phyloP scores from a whole-genome alignment of 2,113 vertebrate species.

The Tretioscincus oriximinensis region DNA sequence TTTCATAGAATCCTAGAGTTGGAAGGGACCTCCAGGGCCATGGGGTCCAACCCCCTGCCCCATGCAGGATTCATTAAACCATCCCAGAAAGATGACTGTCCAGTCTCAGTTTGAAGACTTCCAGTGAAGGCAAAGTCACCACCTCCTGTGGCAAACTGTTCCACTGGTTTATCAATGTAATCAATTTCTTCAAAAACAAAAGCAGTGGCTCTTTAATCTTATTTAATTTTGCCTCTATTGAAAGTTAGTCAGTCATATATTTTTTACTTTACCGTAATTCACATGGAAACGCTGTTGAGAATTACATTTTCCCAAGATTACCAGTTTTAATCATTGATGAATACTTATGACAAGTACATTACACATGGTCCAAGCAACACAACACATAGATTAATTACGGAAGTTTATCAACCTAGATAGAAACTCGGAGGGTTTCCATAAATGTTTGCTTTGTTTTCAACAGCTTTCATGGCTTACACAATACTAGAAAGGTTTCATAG shows the following conservation, averaged over 20 bases:
- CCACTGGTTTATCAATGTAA: too few species aligned
- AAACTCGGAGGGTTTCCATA: neutral
- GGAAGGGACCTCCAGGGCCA: too few species aligned
- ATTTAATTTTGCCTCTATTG: neutral
- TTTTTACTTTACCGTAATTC: neutral
- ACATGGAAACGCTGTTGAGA: neutral
- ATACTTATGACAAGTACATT: slow-evolving; percentile 2
- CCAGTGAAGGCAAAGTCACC: too few species aligned
- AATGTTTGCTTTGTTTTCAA: slow-evolving; percentile 11
- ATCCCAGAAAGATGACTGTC: too few species aligned
- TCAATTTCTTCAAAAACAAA: neutral
- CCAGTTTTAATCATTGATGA: neutral
- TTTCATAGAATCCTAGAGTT: too few species aligned
- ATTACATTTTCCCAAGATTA: neutral
- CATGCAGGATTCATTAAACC: too few species aligned
- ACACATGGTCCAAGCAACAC: slow-evolving; percentile 1
- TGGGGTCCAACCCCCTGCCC: too few species aligned
- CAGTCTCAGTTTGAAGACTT: too few species aligned
- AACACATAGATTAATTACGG: slow-evolving; percentile 1
- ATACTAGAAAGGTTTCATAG: slow-evolving; percentile 13
- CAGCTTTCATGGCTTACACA: slow-evolving; percentile 5
- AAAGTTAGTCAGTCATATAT: neutral
- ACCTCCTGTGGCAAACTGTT: too few species aligned
- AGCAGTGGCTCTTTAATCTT: neutral
- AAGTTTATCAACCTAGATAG: slow-evolving; percentile 41